Conservation (phyloP, 2,113 vertebrate species). For the Synchiropus splendidus region DNA sequence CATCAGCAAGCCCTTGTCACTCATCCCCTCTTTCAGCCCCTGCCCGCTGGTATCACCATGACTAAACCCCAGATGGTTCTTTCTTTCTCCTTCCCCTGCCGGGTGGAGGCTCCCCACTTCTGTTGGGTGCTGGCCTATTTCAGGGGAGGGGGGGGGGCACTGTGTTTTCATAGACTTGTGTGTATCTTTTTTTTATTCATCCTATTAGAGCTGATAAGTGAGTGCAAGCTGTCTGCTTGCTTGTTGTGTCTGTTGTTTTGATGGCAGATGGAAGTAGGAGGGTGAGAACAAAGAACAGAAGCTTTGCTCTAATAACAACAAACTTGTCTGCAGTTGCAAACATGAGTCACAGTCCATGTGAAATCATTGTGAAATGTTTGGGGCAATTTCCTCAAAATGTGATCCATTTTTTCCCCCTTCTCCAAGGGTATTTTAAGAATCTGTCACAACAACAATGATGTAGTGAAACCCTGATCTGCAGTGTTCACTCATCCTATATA, state of each 20-base stretch:
- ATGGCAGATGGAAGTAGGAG: conserved; percentile 43
- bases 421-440: too few species aligned
- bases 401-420: too few species aligned
- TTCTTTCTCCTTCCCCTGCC: conserved; percentile 58
- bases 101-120: conserved; percentile 54
- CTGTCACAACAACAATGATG: conserved; percentile 13
- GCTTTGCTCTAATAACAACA: conserved; percentile 12
- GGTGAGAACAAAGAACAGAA: conserved; percentile 27
- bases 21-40: conserved; percentile 30
- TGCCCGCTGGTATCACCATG: conserved; percentile 68
- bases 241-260: conserved; percentile 48
- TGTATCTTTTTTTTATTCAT: conserved; percentile 44
- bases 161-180: conserved; percentile 45
- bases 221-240: conserved; percentile 36
- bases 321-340: neutral
- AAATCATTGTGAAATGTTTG: too few species aligned
- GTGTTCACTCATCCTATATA: conserved; percentile 10
- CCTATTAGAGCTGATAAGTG: conserved; percentile 52
- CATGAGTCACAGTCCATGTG: too few species aligned
- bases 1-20: conserved; percentile 17
- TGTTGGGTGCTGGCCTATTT: conserved; percentile 45
- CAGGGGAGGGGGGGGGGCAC: conserved; percentile 17
- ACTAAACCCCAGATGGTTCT: conserved; percentile 73
- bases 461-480: conserved; percentile 1
- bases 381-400: too few species aligned